These are phyloP conservation scores for Hyles vespertilio DNA, from an alignment of 1,140 invertebrate species.

Conservation along the genomic window DNA sequence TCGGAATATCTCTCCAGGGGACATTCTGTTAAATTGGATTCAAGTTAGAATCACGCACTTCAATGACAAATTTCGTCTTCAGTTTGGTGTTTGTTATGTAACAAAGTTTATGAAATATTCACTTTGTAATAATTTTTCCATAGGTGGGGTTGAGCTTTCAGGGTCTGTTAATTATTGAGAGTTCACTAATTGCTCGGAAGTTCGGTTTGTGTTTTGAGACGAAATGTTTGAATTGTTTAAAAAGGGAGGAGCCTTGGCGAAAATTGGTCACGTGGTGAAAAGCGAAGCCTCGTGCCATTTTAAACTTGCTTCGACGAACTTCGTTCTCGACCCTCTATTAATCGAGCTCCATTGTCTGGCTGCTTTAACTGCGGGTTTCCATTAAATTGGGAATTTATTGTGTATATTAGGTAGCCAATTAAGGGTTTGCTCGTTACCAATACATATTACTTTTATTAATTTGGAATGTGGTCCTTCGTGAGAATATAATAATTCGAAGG, in stretches of 20 bases:
- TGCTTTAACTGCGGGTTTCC: constrained; percentile 1
- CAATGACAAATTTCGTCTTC: constrained; percentile 24
- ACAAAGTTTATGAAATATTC: too few species aligned
- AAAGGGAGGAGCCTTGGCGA: constrained; percentile 25
- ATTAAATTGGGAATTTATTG: too few species aligned
- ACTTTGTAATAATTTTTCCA: too few species aligned
- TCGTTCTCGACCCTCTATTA: constrained; percentile 21
- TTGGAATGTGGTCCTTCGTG: neutral
- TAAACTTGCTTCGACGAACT: constrained; percentile 7
- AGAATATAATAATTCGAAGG: too few species aligned
- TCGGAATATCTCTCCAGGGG: constrained; percentile 55
- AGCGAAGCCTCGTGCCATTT: constrained; percentile 13
- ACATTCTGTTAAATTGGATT: constrained; percentile 70
- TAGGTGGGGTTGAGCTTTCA: constrained; percentile 5
- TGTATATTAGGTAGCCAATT: too few species aligned
- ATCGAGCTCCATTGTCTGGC: constrained; percentile 18
- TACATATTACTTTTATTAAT: neutral
- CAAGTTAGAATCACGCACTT: constrained; percentile 54
- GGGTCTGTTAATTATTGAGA: constrained; percentile 29
- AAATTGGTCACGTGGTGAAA: constrained; percentile 30
- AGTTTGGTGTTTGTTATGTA: constrained; percentile 24
- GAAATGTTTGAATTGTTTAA: constrained; percentile 51
- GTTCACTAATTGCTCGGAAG: constrained; percentile 49
- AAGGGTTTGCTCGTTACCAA: too few species aligned
- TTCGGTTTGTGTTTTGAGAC: constrained; percentile 32